Percentiles rank a stretch among this genome's conserved stretches.
Evolutionary conservation across 2,797 vertebrate genomes (phyloP).

Genomic region (Microctenopoma lineatum): DNA sequence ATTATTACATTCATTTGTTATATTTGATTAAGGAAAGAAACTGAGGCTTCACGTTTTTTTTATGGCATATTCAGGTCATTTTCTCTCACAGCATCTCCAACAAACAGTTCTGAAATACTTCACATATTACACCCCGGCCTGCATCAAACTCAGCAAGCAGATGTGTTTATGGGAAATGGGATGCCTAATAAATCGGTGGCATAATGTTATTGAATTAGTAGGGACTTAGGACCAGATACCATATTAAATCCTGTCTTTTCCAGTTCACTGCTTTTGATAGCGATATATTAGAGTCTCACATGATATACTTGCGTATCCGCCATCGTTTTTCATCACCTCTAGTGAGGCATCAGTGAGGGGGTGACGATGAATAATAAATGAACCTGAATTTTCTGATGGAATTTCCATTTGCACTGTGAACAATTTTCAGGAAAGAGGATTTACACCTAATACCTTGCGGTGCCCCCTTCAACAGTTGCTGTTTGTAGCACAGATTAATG

Average conservation of each 20-base stretch:
- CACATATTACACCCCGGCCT: slow-evolving; percentile 29
- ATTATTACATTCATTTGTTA: not conserved
- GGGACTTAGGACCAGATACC: slow-evolving; percentile 72
- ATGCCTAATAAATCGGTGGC: slow-evolving; percentile 74
- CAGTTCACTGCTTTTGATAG: slow-evolving; percentile 76
- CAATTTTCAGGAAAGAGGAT: slow-evolving; percentile 82
- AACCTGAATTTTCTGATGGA: slow-evolving; percentile 81
- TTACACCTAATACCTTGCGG: slow-evolving; percentile 77
- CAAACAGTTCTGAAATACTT: slow-evolving; percentile 40
- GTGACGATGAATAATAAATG: slow-evolving; percentile 85
- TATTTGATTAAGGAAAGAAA: not conserved
- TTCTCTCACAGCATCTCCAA: slow-evolving; percentile 3
- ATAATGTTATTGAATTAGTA: slow-evolving; percentile 82
- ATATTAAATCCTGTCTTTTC: slow-evolving; percentile 79
- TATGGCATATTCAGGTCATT: slow-evolving; percentile 10
- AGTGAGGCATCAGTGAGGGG: slow-evolving; percentile 52
- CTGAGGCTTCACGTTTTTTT: not conserved
- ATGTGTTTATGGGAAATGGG: slow-evolving; percentile 72
- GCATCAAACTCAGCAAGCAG: slow-evolving; percentile 51
- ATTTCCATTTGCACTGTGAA: slow-evolving; percentile 82
- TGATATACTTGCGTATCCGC: slow-evolving; percentile 78
- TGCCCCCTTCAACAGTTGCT: slow-evolving; percentile 75
- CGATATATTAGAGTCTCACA: slow-evolving; percentile 74
- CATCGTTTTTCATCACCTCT: slow-evolving; percentile 75
- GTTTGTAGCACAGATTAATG: slow-evolving; percentile 78